Evolutionary conservation across 2,113 vertebrate species (phyloP).

Genomic region (Pterophyllum scalare): DNA sequence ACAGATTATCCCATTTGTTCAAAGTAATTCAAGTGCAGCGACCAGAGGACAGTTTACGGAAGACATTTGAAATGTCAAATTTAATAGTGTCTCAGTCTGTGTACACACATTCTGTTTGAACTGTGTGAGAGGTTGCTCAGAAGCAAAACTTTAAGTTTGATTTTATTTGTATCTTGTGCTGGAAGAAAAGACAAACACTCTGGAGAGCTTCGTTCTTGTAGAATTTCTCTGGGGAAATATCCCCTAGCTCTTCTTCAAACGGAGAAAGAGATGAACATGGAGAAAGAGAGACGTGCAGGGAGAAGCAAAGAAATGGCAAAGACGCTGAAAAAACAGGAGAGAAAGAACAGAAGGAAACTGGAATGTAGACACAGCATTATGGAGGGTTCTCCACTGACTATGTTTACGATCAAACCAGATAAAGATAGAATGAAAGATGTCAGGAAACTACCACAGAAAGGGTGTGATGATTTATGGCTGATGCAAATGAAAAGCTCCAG

Average conservation of each 20-base stretch:
- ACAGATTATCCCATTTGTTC: background rate
- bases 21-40: background rate
- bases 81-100: background rate
- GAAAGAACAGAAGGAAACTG: background rate
- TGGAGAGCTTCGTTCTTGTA: background rate
- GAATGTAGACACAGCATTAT: background rate
- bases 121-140: background rate
- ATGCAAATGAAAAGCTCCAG: constrained; percentile 49
- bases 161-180: constrained; percentile 18
- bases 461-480: constrained; percentile 58
- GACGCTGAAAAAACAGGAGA: background rate
- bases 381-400: background rate
- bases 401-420: constrained; percentile 40
- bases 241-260: constrained; percentile 10
- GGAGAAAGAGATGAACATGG: background rate
- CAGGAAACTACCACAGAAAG: background rate
- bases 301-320: background rate
- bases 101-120: background rate
- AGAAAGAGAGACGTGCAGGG: background rate
- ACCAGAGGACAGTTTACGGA: constrained; percentile 7
- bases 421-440: constrained; percentile 10
- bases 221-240: constrained; percentile 29
- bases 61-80: background rate
- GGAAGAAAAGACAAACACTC: constrained; percentile 3
- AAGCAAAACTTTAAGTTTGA: constrained; percentile 7